Percentiles rank a stretch among this genome's conserved stretches.
These are phyloP conservation scores for Epizoanthus scotinus DNA, from an alignment of 92 coral and sea anemone species.

Conservation along the genomic window DNA sequence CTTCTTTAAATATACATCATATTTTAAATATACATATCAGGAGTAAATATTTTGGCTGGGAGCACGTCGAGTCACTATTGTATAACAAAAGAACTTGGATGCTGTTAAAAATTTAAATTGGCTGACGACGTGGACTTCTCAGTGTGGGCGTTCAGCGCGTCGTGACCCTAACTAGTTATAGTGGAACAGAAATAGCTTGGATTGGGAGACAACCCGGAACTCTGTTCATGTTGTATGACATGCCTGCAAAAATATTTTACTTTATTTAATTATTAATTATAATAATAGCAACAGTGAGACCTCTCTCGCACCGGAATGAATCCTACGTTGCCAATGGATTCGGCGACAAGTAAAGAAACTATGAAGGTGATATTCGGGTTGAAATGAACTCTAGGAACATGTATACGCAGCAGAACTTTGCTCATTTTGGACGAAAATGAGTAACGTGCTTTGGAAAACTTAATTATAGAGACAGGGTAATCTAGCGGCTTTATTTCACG, in stretches of 20 bases:
- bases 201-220: background rate
- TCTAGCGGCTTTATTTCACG: background rate
- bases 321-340: background rate
- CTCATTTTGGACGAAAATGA: background rate
- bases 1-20: background rate
- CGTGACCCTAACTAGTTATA: background rate
- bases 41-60: conserved; percentile 3
- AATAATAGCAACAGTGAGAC: background rate
- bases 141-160: background rate
- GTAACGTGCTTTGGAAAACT: background rate
- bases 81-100: background rate
- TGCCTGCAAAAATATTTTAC: background rate
- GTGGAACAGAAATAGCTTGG: background rate
- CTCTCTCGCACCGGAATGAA: background rate
- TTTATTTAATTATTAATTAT: background rate
- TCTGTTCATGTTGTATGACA: background rate
- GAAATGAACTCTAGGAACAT: background rate
- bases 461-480: background rate
- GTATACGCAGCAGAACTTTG: background rate
- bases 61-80: background rate
- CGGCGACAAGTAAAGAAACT: conserved; percentile 4
- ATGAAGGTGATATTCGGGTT: background rate
- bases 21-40: background rate
- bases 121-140: conserved; percentile 2
- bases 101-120: background rate